Evolutionary conservation across 1,140 invertebrate species (phyloP).

Genomic region (Stenopsyche tienmushanensis): DNA sequence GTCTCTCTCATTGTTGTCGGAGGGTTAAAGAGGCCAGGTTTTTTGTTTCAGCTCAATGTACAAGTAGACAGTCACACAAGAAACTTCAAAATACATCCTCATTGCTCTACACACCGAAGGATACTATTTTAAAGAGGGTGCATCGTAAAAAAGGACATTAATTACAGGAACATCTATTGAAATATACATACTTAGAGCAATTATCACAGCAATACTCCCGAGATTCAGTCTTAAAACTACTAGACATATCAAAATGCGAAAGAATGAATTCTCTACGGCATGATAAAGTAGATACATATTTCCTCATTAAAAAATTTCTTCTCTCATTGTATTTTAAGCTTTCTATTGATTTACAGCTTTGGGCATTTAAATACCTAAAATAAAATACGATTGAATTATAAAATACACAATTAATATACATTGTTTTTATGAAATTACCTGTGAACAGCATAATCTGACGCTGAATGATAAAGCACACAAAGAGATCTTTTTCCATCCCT

Average conservation of each 20-base stretch:
- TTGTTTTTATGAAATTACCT: slow-evolving; percentile 36
- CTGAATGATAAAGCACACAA: slow-evolving; percentile 73
- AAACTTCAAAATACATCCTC: neutral
- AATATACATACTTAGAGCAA: slow-evolving; percentile 18
- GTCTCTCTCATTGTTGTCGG: too few relatives aligned
- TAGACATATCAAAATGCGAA: slow-evolving; percentile 32
- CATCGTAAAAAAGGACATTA: neutral
- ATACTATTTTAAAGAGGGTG: neutral
- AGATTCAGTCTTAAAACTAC: neutral
- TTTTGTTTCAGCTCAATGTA: too few relatives aligned
- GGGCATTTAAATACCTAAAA: slow-evolving; percentile 30
- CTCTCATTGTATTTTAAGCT: slow-evolving; percentile 7
- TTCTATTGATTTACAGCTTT: slow-evolving; percentile 7
- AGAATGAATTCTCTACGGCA: slow-evolving; percentile 35
- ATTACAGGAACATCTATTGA: neutral
- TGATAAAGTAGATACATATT: slow-evolving; percentile 20
- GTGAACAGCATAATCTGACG: slow-evolving; percentile 58
- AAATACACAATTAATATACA: neutral
- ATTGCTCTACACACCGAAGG: neutral
- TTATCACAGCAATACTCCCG: slow-evolving; percentile 34
- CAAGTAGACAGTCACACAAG: too few relatives aligned
- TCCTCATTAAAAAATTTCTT: slow-evolving; percentile 27
- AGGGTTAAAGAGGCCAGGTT: too few relatives aligned
- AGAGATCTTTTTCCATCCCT: slow-evolving; percentile 68
- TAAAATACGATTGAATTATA: slow-evolving; percentile 9